Conservation (phyloP, 2,888 invertebrate genomes). For the Cinara cedri region DNA sequence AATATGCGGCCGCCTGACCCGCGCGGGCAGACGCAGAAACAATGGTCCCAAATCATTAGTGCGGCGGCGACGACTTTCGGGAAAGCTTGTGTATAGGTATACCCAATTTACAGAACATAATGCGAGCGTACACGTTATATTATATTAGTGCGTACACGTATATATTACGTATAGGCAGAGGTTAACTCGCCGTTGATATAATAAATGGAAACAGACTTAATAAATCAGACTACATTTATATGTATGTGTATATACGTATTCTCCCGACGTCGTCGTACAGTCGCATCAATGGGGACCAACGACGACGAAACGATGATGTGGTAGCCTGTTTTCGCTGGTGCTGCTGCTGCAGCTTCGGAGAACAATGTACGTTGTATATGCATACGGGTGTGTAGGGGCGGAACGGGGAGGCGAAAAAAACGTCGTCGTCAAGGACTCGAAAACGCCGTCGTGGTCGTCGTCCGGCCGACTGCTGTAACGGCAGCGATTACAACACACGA, state of each 20-base stretch:
- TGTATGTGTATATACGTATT: neutral
- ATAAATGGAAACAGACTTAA: constrained; percentile 33
- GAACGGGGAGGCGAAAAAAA: neutral
- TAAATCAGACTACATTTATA: constrained; percentile 25
- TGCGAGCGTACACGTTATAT: neutral
- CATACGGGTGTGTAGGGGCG: neutral
- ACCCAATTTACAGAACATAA: constrained; percentile 20
- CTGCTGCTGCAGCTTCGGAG: neutral
- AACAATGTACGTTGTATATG: constrained; percentile 12
- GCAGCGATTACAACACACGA: neutral
- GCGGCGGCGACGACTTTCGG: constrained; percentile 14
- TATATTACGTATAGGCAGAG: too few species aligned
- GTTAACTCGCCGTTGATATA: constrained; percentile 21
- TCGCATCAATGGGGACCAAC: constrained; percentile 23
- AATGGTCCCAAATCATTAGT: constrained; percentile 48
- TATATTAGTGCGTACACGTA: too few species aligned
- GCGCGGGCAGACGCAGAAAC: constrained; percentile 6
- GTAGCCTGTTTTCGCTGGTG: constrained; percentile 25
- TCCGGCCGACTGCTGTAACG: too few species aligned
- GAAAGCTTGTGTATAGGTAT: constrained; percentile 26
- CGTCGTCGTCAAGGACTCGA: constrained; percentile 25
- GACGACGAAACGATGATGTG: neutral
- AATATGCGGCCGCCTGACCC: neutral
- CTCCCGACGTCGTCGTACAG: neutral
- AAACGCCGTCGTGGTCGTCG: constrained; percentile 29